phyloP scores from a whole-genome alignment of 2,888 invertebrate genomes.

The Allygus modestus region DNA sequence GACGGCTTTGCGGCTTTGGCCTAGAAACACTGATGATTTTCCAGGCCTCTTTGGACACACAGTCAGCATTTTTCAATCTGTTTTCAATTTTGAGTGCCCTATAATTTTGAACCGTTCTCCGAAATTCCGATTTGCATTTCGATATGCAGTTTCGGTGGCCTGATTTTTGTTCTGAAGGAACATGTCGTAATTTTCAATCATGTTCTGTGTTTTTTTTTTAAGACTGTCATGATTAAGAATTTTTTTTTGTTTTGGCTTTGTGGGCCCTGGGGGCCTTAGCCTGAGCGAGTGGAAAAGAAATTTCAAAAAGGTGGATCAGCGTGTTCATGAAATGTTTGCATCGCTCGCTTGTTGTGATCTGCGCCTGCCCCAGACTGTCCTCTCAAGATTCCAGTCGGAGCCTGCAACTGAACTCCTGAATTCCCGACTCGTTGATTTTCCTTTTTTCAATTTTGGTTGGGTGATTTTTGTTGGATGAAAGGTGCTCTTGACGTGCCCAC shows the following conservation, averaged over 20 bases:
- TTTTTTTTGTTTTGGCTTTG: not conserved
- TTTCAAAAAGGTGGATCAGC: not conserved
- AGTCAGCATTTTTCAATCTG: not conserved
- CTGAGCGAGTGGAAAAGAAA: not conserved
- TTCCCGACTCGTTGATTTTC: too few species aligned
- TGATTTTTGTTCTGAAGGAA: not conserved
- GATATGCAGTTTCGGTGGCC: not conserved
- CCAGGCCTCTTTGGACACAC: constrained; percentile 12
- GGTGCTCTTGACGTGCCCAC: too few species aligned
- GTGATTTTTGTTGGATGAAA: too few species aligned
- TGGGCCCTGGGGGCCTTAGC: not conserved
- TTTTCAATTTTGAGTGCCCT: constrained; percentile 1
- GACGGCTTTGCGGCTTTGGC: not conserved
- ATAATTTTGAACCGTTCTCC: not conserved
- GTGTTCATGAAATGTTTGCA: not conserved
- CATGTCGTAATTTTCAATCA: not conserved
- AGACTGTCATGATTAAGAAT: not conserved
- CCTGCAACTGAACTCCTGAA: too few species aligned
- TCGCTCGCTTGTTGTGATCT: not conserved
- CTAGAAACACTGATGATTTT: not conserved
- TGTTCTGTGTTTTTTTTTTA: not conserved
- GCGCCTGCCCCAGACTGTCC: not conserved
- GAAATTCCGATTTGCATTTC: not conserved
- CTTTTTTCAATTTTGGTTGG: too few species aligned
- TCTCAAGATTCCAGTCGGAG: too few species aligned